phyloP scores from a whole-genome alignment of 1,140 invertebrate genomes.

The Campoletis sonorensis region DNA sequence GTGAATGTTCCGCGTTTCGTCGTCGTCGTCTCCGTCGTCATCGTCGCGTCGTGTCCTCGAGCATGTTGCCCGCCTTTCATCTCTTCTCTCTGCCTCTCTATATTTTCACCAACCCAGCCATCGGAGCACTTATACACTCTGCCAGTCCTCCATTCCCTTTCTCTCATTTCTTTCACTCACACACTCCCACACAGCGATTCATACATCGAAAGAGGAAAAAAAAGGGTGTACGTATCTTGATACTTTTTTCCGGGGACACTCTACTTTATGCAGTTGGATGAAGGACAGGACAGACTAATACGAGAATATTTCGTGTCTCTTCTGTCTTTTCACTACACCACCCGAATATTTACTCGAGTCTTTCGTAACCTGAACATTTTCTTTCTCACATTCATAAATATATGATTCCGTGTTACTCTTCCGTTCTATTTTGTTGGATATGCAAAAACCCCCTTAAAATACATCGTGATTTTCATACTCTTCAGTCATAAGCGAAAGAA shows the following conservation, averaged over 20 bases:
- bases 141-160: slow-evolving; percentile 53
- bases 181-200: slow-evolving; percentile 6
- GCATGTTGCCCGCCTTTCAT: slow-evolving; percentile 69
- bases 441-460: slow-evolving; percentile 59
- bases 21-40: slow-evolving; percentile 25
- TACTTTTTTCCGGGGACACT: slow-evolving; percentile 47
- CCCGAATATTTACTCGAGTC: slow-evolving; percentile 19
- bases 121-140: slow-evolving; percentile 72
- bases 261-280: slow-evolving; percentile 24
- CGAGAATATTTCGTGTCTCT: slow-evolving; percentile 29
- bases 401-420: too few relatives aligned
- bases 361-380: too few relatives aligned
- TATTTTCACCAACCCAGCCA: slow-evolving; percentile 50
- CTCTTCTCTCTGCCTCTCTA: slow-evolving; percentile 66
- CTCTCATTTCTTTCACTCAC: slow-evolving; percentile 51
- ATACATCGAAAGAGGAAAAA: background rate
- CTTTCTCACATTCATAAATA: too few relatives aligned
- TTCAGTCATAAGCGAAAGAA: slow-evolving; percentile 44
- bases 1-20: slow-evolving; percentile 57
- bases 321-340: slow-evolving; percentile 35
- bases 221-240: slow-evolving; percentile 17
- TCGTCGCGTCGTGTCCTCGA: slow-evolving; percentile 65
- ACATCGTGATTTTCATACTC: slow-evolving; percentile 75
- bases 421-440: too few relatives aligned
- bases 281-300: slow-evolving; percentile 3